Evolutionary conservation across 2,113 vertebrate genomes (phyloP), one percentile per base, ranked within the genome.

Genomic region (Ammospiza caudacuta): DNA sequence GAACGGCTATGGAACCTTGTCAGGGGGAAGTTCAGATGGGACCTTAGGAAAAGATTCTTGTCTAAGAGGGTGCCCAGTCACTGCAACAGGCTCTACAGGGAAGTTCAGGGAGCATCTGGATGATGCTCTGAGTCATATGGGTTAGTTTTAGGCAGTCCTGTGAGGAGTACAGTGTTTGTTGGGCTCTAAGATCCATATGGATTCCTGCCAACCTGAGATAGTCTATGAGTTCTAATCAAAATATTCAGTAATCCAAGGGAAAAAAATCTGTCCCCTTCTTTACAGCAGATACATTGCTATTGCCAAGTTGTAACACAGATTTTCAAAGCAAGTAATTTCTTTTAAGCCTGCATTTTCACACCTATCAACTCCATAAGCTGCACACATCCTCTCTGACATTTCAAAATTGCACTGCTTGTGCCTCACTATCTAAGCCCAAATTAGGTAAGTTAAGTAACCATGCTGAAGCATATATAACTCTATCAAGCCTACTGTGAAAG

Each of bases 321-420:
- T 88, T 85, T 68, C 64, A 47, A 80, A 89, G 57, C 27, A 78
- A 76, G 66, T 68, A 51, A 75, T 82, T 7, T 54, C 75, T 95
- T 94, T 72, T 70, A 73, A 88, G 39, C 59, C 37, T 78, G 44
- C 44, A 64, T 96, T 91, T 95, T 96, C 92, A 93, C 94, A 96
- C 76, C 82, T 86, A 68, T 83, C 72, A 94, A n/a, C 59, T 89
- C 63, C 41, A 76, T 90, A 94, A 79, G 81, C 79, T 86, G 76
- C 28, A 93, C 44, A 44, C 44, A 17, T 83, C 68, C 73, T 80
- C 55, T 44, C 18, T 70, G 89, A 90, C 87, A 87, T 92, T 96
- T 89, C n/a, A 41, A 44, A 91, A 88, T 76, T 79, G 33, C 31
- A 66, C 33, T 72, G 51, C 11, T 92, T 92, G 78, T 92, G 61